Base-by-base conservation (phyloP, 2,113 vertebrate species). In the Sciurus niger region DNA sequence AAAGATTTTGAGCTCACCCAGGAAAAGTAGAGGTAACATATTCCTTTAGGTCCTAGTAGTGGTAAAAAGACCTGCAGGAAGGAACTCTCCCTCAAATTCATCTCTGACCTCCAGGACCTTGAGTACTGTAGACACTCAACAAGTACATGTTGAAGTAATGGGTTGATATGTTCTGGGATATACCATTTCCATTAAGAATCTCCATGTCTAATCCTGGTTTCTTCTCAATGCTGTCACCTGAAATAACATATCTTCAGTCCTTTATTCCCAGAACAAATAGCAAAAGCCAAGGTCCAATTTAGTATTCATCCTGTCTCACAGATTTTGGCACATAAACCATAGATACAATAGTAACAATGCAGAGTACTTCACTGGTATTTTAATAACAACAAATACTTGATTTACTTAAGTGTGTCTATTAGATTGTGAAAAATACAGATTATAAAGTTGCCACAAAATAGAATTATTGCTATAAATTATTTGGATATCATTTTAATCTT, bases 261-360 rank as follows among this genome's bases (percentile, higher is more conserved):
- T 48, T 60, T 91, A 93, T 84, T 88, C 91, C 12, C 82, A 25
- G 11, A 91, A 34, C 13, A 53, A 93, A 86, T 89, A 58, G 1
- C 0, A 34, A 84, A 88, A 65, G 14, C 6, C 43, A 34, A 67
- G 8, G n/a, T 13, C 18, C 28, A 28, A 83, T 80, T 80, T 72
- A 72, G 8, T 43, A 51, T 32, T 91, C 55, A 80, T 48, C 12
- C 14, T 73, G 4, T 58, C 46, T 72, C 24, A 73, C 14, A 91
- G 10, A 80, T 55, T 16, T 20, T 34, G 48, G 16, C 6, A 34
- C 34, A 73, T 43, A 85, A 80, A 84, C 11, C 32, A 82, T 8
- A 65, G 6, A 63, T 84, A 63, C 70, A 70, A 40, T 13, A 67
- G 84, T 51, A 93, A 55, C 5, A 80, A 30, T 48, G 3, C 8